Evolutionary conservation across 2,888 invertebrate species (phyloP), one percentile per base, ranked within the genome.

Genomic region (Anarsia innoxiella): DNA sequence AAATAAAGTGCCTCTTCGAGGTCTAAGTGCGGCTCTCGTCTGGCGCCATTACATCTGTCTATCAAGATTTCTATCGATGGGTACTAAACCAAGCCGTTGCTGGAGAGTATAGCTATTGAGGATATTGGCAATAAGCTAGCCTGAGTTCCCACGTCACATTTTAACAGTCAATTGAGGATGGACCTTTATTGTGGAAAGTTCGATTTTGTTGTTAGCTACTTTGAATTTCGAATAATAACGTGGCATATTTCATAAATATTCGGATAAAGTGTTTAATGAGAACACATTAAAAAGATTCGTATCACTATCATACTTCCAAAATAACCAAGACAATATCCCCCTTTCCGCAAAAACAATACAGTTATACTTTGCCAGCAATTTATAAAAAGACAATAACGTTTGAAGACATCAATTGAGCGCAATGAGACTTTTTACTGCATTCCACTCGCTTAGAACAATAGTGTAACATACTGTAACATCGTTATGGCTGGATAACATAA

Each of bases 11-110:
- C n/a, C n/a, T n/a, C n/a, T n/a, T 19, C 3, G 6, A 19, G 19
- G 4, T 19, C 19, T 3, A 5, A 19, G 19, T 12, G 23, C 32
- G 32, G 23, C 32, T 32, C 46, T 33, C 39, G 45, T 48, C 45
- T 46, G 59, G 59, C 59, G 57, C 61, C 60, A 56, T 55, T 57
- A 49, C 64, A 69, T 70, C 65, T 68, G 66, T 71, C 66, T 58
- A 71, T 74, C 73, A 70, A 69, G 75, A 79, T 77, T 36, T 41
- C 48, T 67, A 75, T 76, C 74, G 50, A 19, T 19, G n/a, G n/a
- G n/a, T n/a, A n/a, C n/a, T n/a, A n/a, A n/a, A n/a, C 19, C 19
- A 6, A 3, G 32, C 32, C 23, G 32, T n/a, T 5, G 12, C 8
- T 4, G 9, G 13, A 19, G 23, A 32, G 12, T 32, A 32, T 23